Conservation (phyloP, 2,797 vertebrate species). For the Poecilia gillii region DNA sequence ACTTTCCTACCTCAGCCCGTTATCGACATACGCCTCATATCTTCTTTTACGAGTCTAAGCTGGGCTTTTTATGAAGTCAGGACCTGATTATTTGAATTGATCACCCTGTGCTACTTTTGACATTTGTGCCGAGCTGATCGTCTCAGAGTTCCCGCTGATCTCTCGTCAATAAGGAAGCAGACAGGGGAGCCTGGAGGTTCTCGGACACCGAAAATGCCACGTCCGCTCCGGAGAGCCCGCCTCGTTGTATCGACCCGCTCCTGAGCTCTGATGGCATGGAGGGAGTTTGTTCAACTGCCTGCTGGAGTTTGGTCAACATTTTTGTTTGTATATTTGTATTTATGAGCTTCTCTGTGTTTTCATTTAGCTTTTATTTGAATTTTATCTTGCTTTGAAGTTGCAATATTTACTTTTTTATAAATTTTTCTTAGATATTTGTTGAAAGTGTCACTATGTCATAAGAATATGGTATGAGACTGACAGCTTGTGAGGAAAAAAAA, state of each 20-base stretch:
- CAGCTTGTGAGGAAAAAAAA: too few relatives aligned
- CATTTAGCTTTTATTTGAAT: neutral
- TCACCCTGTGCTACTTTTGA: conserved; percentile 56
- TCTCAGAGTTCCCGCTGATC: conserved; percentile 48
- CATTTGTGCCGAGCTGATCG: conserved; percentile 64
- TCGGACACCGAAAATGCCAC: conserved; percentile 26
- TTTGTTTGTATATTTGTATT: conserved; percentile 14
- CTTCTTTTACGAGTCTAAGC: conserved; percentile 29
- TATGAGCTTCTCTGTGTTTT: conserved; percentile 24
- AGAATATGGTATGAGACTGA: too few relatives aligned
- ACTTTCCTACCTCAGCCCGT: neutral
- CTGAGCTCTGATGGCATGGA: conserved; percentile 14
- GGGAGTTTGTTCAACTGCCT: neutral
- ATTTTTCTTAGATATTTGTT: too few relatives aligned
- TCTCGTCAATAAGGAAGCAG: conserved; percentile 45
- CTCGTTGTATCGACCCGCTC: conserved; percentile 30
- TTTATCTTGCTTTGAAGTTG: too few relatives aligned
- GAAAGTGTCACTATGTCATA: too few relatives aligned
- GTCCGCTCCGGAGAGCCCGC: conserved; percentile 24
- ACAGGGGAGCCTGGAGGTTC: conserved; percentile 25
- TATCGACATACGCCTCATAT: conserved; percentile 8
- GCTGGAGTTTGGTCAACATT: neutral
- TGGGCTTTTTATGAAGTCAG: conserved; percentile 51
- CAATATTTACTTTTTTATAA: too few relatives aligned
- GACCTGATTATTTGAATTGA: conserved; percentile 59